These are phyloP conservation scores for Athalia rosae DNA, from an alignment of 2,888 invertebrate species.

Conservation along the genomic window DNA sequence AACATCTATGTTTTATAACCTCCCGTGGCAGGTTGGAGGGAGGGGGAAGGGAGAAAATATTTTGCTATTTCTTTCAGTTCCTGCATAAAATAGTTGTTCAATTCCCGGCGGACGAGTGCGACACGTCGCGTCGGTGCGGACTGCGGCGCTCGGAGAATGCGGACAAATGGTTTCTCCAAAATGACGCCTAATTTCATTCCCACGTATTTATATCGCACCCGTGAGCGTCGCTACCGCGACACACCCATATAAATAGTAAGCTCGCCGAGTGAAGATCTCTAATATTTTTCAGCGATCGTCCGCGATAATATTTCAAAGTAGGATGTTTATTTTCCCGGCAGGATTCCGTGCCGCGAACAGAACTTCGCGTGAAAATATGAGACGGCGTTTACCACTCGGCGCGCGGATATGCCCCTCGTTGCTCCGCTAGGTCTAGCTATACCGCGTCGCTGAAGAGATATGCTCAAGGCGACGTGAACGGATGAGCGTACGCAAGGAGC, in stretches of 20 bases:
- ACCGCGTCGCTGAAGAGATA: constrained; percentile 27
- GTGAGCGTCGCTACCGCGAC: background rate
- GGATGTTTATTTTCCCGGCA: constrained; percentile 42
- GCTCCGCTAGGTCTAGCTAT: constrained; percentile 36
- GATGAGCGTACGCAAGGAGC: constrained; percentile 40
- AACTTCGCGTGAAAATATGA: constrained; percentile 38
- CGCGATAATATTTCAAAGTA: constrained; percentile 37
- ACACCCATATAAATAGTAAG: background rate
- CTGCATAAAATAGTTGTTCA: constrained; percentile 22
- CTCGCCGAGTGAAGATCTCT: background rate
- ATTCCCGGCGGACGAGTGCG: constrained; percentile 12
- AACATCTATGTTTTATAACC: background rate
- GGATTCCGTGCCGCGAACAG: constrained; percentile 32
- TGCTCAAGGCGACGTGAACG: constrained; percentile 39
- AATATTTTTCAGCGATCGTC: constrained; percentile 38
- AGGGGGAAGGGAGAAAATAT: too few species aligned
- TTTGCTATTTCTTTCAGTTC: constrained; percentile 22
- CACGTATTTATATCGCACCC: constrained; percentile 29
- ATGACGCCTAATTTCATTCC: constrained; percentile 38
- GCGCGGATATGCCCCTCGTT: background rate
- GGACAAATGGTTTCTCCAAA: constrained; percentile 37
- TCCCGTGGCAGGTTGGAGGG: constrained; percentile 9
- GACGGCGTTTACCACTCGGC: constrained; percentile 23
- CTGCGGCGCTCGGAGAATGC: background rate
- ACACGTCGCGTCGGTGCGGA: background rate